These are phyloP conservation scores for Mellivora capensis DNA, from an alignment of 2,113 vertebrate genomes.

Conservation along the genomic window DNA sequence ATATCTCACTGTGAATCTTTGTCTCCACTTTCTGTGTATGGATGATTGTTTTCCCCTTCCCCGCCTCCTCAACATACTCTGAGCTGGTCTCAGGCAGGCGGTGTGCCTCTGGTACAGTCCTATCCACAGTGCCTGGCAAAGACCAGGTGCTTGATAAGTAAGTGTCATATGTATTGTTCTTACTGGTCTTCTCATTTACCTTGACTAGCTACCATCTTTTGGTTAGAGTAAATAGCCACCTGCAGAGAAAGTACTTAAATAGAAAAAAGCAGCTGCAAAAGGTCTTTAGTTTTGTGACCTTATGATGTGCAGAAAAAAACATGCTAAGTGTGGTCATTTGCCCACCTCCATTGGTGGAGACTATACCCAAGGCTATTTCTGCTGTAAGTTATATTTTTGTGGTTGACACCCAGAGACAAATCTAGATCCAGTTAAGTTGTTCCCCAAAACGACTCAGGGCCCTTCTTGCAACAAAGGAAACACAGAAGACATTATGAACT, in stretches of 20 bases:
- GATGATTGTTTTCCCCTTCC: neutral
- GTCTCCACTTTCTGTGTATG: neutral
- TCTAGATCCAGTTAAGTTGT: neutral
- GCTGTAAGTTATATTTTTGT: neutral
- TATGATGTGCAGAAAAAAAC: neutral
- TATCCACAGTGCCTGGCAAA: neutral
- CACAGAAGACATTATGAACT: neutral
- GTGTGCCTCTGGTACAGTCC: neutral
- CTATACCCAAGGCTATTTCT: neutral
- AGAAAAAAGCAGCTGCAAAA: neutral
- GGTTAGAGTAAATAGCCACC: neutral
- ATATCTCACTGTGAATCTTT: neutral
- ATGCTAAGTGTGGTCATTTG: neutral
- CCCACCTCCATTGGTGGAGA: neutral
- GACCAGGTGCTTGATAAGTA: neutral
- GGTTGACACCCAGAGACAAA: neutral
- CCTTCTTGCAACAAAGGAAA: neutral
- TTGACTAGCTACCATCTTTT: neutral
- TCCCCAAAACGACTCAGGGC: neutral
- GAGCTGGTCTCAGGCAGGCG: neutral
- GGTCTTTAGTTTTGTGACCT: neutral
- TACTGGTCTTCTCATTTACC: neutral
- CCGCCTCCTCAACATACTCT: accelerated
- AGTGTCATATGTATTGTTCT: neutral
- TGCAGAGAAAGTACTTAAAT: neutral